phyloP scores from a whole-genome alignment of 2,797 vertebrate genomes.

The Eidolon dupreanum region DNA sequence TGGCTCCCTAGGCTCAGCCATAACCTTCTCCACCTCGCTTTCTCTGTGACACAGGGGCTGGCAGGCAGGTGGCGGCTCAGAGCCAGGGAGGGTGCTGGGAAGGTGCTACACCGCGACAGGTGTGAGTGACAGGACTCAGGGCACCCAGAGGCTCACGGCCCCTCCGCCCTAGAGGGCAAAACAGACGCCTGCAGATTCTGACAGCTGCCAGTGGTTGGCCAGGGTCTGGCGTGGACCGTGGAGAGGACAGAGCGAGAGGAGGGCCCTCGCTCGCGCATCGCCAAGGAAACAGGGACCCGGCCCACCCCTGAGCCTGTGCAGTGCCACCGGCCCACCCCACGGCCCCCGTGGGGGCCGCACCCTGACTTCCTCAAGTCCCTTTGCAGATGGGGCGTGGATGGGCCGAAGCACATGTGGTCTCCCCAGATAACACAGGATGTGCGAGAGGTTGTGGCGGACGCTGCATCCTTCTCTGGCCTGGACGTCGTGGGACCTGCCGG shows the following conservation, averaged over 20 bases:
- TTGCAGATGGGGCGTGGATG: neutral
- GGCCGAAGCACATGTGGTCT: neutral
- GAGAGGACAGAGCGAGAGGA: neutral
- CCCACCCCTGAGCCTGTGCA: neutral
- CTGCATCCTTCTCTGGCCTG: neutral
- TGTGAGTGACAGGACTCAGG: fast-evolving
- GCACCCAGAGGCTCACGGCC: neutral
- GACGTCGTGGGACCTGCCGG: neutral
- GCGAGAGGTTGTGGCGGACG: fast-evolving
- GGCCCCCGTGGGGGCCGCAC: neutral
- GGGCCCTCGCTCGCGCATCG: neutral
- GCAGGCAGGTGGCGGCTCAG: neutral
- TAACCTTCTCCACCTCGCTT: neutral
- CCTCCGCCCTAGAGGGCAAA: neutral
- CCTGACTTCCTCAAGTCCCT: neutral
- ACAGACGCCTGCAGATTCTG: neutral
- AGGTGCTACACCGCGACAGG: fast-evolving
- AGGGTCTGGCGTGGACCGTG: neutral
- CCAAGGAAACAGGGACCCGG: neutral
- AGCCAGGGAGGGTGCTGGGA: neutral
- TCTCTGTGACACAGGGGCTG: neutral
- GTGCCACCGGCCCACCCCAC: neutral
- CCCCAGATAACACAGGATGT: neutral
- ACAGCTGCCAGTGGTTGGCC: fast-evolving
- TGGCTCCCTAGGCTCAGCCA: neutral